Evolutionary conservation across 2,888 invertebrate species (phyloP).

Genomic region (Pyrrhia umbra): DNA sequence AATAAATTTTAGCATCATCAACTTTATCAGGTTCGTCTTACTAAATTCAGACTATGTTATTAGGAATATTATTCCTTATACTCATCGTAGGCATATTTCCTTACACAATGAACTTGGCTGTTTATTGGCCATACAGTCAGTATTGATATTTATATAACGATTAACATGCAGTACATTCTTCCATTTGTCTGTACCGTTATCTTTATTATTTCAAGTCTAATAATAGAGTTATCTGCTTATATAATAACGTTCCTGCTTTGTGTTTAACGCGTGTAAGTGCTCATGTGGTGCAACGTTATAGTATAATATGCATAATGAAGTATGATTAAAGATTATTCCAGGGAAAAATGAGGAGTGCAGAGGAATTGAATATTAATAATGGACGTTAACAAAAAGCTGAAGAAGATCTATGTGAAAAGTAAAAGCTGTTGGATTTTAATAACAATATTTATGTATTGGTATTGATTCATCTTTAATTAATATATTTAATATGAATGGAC

Average conservation of each 20-base stretch:
- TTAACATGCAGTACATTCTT: slow-evolving; percentile 31
- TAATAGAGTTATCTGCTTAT: slow-evolving; percentile 45
- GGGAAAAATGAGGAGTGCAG: neutral
- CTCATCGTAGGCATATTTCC: slow-evolving; percentile 26
- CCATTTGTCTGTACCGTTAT: slow-evolving; percentile 23
- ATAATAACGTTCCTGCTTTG: slow-evolving; percentile 32
- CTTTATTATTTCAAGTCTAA: slow-evolving; percentile 36
- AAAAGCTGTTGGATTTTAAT: too few relatives aligned
- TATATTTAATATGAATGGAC: too few relatives aligned
- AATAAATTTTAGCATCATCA: neutral
- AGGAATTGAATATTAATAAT: too few relatives aligned
- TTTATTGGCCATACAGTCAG: slow-evolving; percentile 8
- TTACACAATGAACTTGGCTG: slow-evolving; percentile 32
- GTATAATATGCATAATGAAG: neutral
- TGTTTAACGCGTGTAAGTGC: slow-evolving; percentile 1
- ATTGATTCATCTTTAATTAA: too few relatives aligned
- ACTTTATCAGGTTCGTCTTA: neutral
- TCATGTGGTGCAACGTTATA: slow-evolving; percentile 26
- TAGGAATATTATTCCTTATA: neutral
- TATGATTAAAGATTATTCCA: neutral
- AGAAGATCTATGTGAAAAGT: too few relatives aligned
- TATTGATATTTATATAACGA: slow-evolving; percentile 25
- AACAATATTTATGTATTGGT: too few relatives aligned
- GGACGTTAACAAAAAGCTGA: too few relatives aligned
- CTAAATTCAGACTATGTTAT: neutral